These are phyloP conservation scores for Dendrolimus houi DNA, from an alignment of 2,888 invertebrate species.

Conservation along the genomic window DNA sequence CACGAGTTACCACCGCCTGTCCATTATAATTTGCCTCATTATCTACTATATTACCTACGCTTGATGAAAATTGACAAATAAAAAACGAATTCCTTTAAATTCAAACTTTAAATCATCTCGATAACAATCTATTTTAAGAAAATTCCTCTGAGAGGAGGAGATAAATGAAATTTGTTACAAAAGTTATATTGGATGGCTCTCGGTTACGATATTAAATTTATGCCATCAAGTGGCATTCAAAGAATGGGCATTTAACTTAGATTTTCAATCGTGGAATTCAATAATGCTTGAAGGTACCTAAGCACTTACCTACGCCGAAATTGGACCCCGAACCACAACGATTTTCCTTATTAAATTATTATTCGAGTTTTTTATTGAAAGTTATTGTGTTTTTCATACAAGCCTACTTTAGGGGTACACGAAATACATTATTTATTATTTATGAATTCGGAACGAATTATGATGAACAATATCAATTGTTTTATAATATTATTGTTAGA, in stretches of 20 bases:
- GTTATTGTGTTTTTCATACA: neutral
- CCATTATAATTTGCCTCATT: conserved; percentile 11
- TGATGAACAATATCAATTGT: no score
- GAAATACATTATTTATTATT: no score
- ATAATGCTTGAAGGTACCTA: conserved; percentile 33
- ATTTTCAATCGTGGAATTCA: conserved; percentile 55
- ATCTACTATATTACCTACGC: conserved; percentile 4
- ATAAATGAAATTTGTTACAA: conserved; percentile 73
- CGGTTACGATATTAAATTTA: conserved; percentile 70
- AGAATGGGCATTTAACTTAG: conserved; percentile 58
- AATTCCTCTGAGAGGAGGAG: conserved; percentile 50
- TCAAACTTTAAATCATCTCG: conserved; percentile 54
- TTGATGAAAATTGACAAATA: conserved; percentile 22
- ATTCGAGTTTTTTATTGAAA: conserved; percentile 1
- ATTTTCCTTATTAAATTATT: conserved; percentile 8
- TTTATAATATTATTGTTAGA: no score
- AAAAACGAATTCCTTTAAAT: conserved; percentile 34
- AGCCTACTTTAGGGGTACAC: no score
- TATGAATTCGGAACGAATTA: no score
- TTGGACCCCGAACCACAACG: conserved; percentile 8
- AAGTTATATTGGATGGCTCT: conserved; percentile 58
- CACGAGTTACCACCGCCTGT: conserved; percentile 3
- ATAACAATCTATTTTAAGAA: conserved; percentile 66
- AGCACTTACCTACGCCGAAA: conserved; percentile 15
- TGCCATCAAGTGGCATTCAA: conserved; percentile 64